These are phyloP conservation scores for Caenorhabditis wallacei DNA, from an alignment of 2,888 invertebrate species.

Conservation along the genomic window DNA sequence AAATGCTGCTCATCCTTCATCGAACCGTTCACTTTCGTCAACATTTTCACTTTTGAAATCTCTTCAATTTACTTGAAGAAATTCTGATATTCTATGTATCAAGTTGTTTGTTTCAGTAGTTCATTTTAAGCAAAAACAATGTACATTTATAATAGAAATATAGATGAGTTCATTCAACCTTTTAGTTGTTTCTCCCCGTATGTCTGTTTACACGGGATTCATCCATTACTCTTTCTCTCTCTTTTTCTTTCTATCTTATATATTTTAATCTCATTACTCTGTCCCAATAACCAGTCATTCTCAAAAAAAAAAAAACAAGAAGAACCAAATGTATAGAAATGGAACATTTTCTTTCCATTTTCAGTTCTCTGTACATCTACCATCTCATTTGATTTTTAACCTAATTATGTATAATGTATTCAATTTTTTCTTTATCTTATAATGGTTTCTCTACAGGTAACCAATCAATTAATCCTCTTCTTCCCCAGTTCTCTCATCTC, in stretches of 20 bases:
- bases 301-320: constrained; percentile 11
- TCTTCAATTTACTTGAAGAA: neutral
- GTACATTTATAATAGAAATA: constrained; percentile 32
- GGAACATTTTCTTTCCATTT: neutral
- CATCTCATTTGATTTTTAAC: constrained; percentile 24
- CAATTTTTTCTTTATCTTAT: no score
- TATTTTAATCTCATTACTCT: constrained; percentile 48
- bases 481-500: neutral
- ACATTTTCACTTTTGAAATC: constrained; percentile 31
- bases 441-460: constrained; percentile 60
- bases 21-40: constrained; percentile 46
- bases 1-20: constrained; percentile 23
- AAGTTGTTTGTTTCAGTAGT: constrained; percentile 20
- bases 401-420: constrained; percentile 46
- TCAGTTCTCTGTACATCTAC: constrained; percentile 12
- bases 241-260: neutral
- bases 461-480: constrained; percentile 7
- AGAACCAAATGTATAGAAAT: neutral
- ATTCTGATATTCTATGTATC: constrained; percentile 40
- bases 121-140: constrained; percentile 17
- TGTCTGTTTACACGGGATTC: constrained; percentile 27
- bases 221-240: neutral
- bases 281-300: constrained; percentile 26
- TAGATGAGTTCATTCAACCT: constrained; percentile 42
- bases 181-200: constrained; percentile 32